Evolutionary conservation across 2,797 vertebrate genomes (phyloP).

Genomic region (Cuniculus paca): DNA sequence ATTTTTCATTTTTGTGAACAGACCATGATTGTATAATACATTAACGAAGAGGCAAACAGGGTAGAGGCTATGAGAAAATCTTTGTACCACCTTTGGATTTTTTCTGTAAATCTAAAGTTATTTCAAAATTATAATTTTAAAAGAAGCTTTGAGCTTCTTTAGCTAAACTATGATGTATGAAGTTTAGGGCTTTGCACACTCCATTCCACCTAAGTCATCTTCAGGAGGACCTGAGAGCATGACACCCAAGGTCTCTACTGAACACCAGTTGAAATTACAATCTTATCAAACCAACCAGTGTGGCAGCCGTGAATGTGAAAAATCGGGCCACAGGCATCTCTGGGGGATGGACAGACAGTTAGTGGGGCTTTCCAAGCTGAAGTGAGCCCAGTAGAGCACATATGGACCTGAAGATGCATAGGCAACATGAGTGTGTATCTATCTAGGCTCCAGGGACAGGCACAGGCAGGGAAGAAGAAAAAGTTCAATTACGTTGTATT

Average conservation of each 20-base stretch:
- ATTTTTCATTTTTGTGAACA: neutral
- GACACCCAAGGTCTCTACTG: neutral
- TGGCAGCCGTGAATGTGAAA: neutral
- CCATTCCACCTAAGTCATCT: neutral
- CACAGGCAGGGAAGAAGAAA: neutral
- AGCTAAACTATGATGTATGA: neutral
- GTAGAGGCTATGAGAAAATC: neutral
- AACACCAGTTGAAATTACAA: neutral
- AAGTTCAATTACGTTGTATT: neutral
- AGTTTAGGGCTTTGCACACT: neutral
- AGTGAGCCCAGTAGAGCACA: neutral
- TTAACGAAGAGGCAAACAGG: neutral
- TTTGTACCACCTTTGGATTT: neutral
- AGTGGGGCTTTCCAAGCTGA: neutral
- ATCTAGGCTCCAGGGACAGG: neutral
- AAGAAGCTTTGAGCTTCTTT: conserved; percentile 22
- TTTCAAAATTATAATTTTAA: neutral
- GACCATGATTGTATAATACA: neutral
- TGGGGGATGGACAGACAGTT: neutral
- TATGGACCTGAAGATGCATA: neutral
- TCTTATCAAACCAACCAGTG: neutral
- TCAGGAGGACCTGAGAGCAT: neutral
- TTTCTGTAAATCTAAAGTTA: conserved; percentile 8
- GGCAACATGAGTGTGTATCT: neutral
- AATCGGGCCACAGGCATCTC: neutral